These are phyloP conservation scores for Novumbra hubbsi DNA, from an alignment of 2,797 vertebrate genomes.

Conservation along the genomic window DNA sequence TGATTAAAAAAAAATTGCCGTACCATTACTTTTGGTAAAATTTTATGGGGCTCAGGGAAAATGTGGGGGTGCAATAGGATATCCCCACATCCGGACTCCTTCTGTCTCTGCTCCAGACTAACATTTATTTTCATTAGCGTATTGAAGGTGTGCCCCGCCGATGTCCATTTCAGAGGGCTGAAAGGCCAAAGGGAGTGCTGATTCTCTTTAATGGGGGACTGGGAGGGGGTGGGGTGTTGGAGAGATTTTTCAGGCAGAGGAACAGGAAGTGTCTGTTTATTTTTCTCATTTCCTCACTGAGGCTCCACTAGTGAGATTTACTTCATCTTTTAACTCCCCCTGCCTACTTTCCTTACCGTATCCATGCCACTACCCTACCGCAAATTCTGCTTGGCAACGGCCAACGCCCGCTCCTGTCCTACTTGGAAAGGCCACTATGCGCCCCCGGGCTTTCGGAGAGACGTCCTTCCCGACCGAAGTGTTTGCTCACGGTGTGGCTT, in stretches of 20 bases:
- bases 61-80: not conserved
- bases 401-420: conserved; percentile 3
- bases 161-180: conserved; percentile 7
- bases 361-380: not conserved
- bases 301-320: conserved; percentile 60
- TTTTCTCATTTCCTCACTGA: conserved; percentile 79
- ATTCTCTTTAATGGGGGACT: conserved; percentile 37
- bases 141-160: conserved; percentile 8
- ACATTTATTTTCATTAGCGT: not conserved
- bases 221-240: conserved; percentile 48
- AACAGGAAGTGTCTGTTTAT: conserved; percentile 81
- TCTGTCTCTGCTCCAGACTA: not conserved
- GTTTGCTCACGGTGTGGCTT: not conserved
- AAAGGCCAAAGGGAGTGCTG: not conserved
- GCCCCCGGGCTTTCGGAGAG: not conserved
- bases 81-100: not conserved
- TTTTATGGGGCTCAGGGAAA: not conserved
- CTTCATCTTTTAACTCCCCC: conserved; percentile 56
- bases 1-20: not conserved
- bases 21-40: not conserved
- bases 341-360: conserved; percentile 50
- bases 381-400: not conserved
- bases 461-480: not conserved
- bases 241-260: conserved; percentile 65
- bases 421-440: not conserved